Conservation (phyloP, 2,888 invertebrate genomes). For the Nomada lathburiana region DNA sequence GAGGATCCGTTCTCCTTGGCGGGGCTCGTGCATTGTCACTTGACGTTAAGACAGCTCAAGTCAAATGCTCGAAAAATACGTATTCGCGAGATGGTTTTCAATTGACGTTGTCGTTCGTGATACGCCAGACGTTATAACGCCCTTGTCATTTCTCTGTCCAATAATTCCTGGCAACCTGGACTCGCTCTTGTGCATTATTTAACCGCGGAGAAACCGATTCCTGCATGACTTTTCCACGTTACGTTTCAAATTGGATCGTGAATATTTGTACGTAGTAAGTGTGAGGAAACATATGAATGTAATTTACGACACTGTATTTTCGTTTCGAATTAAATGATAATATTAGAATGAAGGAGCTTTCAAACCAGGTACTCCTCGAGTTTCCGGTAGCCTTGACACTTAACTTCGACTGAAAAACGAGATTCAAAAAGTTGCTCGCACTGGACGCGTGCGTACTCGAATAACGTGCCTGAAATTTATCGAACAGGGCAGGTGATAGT, state of each 20-base stretch:
- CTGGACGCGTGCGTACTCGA: background rate
- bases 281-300: background rate
- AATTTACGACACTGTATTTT: no score
- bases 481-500: background rate
- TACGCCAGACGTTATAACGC: constrained; percentile 21
- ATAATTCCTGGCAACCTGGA: constrained; percentile 23
- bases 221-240: constrained; percentile 10
- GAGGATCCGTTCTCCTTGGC: constrained; percentile 18
- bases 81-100: constrained; percentile 14
- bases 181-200: constrained; percentile 18
- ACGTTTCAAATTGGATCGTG: no score
- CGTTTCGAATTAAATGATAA: background rate
- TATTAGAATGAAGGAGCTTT: background rate
- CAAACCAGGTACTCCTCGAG: background rate
- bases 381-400: no score
- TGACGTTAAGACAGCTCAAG: constrained; percentile 18
- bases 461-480: background rate
- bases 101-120: constrained; percentile 28
- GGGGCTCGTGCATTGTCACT: constrained; percentile 26
- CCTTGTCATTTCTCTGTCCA: constrained; percentile 37
- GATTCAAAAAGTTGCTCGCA: background rate
- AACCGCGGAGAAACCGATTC: background rate
- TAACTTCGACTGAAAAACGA: background rate
- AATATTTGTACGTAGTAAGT: background rate
- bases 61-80: constrained; percentile 16